A percentile compares a stretch with the other conserved stretches of the same genome.
Evolutionary conservation across 2,113 vertebrate species (phyloP).

Genomic region (Lethenteron camtschaticum): DNA sequence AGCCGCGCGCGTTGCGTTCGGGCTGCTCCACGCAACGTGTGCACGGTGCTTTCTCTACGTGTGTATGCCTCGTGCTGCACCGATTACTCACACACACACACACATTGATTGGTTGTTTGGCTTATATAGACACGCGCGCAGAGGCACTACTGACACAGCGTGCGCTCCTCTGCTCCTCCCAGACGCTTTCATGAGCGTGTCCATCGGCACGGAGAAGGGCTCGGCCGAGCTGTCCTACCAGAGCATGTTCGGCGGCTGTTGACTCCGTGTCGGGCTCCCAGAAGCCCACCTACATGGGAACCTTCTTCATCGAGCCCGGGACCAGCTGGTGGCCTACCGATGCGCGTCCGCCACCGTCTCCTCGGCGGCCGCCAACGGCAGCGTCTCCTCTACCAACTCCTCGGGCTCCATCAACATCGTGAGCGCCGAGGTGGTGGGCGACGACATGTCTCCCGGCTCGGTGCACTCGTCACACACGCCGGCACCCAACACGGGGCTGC

Average conservation of each 20-base stretch:
- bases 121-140: no score
- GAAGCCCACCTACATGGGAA: conserved; percentile 5
- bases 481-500: not conserved
- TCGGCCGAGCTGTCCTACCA: conserved; percentile 3
- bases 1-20: no score
- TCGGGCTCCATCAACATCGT: conserved; percentile 1
- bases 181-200: conserved; percentile 4
- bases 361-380: no score
- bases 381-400: no score
- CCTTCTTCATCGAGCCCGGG: not conserved
- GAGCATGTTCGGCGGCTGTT: not conserved
- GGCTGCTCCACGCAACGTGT: no score
- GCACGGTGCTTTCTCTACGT: no score
- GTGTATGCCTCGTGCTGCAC: no score
- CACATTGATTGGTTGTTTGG: no score
- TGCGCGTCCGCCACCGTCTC: no score
- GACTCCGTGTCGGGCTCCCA: not conserved
- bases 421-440: not conserved
- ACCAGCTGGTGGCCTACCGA: no score
- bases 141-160: no score
- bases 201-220: conserved; percentile 2
- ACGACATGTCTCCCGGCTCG: conserved; percentile 2
- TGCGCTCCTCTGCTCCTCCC: not conserved
- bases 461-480: not conserved
- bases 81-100: no score